Base-by-base conservation (phyloP, 1,140 invertebrate genomes). In the Dendroctonus ponderosae region DNA sequence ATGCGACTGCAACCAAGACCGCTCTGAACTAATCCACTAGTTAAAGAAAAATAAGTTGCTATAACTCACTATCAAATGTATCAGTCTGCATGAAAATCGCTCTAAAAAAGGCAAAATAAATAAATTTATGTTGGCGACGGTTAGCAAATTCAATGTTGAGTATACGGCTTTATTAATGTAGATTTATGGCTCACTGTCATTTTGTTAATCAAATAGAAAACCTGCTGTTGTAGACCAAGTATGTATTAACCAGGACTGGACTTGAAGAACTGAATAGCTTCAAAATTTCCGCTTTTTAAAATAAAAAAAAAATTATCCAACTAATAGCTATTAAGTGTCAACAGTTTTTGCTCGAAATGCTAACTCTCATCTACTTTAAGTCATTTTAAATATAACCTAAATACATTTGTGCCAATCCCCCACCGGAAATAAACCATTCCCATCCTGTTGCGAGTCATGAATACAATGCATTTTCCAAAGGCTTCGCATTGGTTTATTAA, bases 161-260 rank as follows among this genome's bases (percentile, higher is more conserved):
- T 70, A 65, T 73, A 75, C 73, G 74, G 71, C 74, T 75, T 75
- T 74, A 75, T 75, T 75, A 75, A 75, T 74, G 66, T 68, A 69
- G 71, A 75, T 75, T 75, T 75, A 75, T 75, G 69, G 72, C 39
- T 42, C n/a, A 39, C 71, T 74, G 73, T 74, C 72, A 75, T 74
- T 75, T 75, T 71, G 69, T 73, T 75, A 74, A 75, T 75, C 74
- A 74, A 75, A 75, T 72, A 67, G 72, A 64, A 74, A 75, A 75
- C 72, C 74, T 75, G 74, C 74, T 70, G 65, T 64, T 72, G 54
- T 72, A 73, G 68, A 66, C 69, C 66, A 71, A 71, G 70, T 68
- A 70, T 66, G 68, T 63, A n/a, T n/a, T n/a, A n/a, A n/a, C n/a
- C n/a, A n/a, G n/a, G n/a, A n/a, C n/a, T n/a, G n/a, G n/a, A n/a